These are phyloP conservation scores for Labia minor DNA, from an alignment of 2,888 invertebrate species.

Conservation along the genomic window DNA sequence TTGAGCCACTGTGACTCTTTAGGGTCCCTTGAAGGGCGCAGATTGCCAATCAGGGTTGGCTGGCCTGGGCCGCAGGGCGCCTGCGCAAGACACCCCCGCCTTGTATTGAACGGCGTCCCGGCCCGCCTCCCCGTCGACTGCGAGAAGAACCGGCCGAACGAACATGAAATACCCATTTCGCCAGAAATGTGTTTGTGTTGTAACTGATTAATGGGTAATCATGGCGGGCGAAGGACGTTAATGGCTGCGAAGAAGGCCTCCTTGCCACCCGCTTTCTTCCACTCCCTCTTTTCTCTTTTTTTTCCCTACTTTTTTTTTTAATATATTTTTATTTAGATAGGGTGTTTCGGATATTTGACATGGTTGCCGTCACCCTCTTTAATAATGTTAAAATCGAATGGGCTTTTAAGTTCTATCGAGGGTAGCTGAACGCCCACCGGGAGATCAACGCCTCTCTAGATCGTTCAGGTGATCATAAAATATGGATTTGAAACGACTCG, in stretches of 20 bases:
- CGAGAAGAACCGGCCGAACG: conserved; percentile 17
- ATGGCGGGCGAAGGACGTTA: background rate
- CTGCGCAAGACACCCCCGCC: background rate
- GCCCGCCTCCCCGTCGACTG: conserved; percentile 17
- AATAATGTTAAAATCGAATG: background rate
- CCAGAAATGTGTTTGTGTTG: conserved; percentile 29
- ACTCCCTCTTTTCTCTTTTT: background rate
- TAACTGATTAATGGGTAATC: conserved; percentile 26
- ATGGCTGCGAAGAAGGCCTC: background rate
- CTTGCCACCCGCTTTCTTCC: background rate
- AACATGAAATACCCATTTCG: conserved; percentile 29
- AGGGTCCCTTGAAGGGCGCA: background rate
- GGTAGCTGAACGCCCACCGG: background rate
- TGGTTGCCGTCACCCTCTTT: background rate
- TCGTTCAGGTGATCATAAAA: too few relatives aligned
- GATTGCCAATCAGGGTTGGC: background rate
- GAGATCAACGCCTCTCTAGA: too few relatives aligned
- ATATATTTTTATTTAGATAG: background rate
- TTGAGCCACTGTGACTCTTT: background rate
- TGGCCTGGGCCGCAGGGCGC: background rate
- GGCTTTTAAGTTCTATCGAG: background rate
- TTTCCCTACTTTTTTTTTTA: background rate
- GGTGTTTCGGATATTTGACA: background rate
- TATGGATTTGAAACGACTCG: too few relatives aligned
- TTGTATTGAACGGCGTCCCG: conserved; percentile 32